These are phyloP conservation scores for Brachypteracias leptosomus DNA, from an alignment of 2,113 vertebrate species.

Conservation along the genomic window DNA sequence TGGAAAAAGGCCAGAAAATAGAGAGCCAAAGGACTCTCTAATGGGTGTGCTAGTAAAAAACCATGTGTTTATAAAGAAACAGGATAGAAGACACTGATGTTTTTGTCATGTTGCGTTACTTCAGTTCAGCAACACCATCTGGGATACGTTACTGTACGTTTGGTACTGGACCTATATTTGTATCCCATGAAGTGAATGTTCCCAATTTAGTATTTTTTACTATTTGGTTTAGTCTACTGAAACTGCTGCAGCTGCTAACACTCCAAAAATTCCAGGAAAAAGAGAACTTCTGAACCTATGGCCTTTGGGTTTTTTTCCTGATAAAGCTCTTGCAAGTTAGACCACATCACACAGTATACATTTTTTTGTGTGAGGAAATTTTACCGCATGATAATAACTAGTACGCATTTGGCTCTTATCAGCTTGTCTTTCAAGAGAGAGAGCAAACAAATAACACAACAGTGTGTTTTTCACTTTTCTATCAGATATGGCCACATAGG, in stretches of 20 bases:
- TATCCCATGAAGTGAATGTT: neutral
- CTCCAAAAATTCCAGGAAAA: neutral
- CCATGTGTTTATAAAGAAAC: neutral
- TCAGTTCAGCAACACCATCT: neutral
- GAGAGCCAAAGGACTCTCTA: neutral
- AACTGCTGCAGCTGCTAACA: neutral
- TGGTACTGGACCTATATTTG: neutral
- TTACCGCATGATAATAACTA: neutral
- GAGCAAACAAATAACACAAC: neutral
- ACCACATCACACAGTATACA: neutral
- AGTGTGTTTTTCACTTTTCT: neutral
- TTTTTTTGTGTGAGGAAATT: neutral
- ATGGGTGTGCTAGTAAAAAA: neutral
- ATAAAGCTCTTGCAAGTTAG: neutral
- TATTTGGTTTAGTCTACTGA: neutral
- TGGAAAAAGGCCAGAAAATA: neutral
- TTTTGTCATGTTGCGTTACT: neutral
- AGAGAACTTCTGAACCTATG: neutral
- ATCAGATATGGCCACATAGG: fast-evolving
- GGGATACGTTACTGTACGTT: neutral
- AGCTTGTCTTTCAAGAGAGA: neutral
- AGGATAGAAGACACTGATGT: neutral
- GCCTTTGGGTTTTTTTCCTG: neutral
- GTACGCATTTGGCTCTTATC: neutral
- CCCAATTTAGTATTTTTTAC: neutral